phyloP scores from a whole-genome alignment of 2,888 invertebrate genomes.

The Leptinotarsa tumamoca region DNA sequence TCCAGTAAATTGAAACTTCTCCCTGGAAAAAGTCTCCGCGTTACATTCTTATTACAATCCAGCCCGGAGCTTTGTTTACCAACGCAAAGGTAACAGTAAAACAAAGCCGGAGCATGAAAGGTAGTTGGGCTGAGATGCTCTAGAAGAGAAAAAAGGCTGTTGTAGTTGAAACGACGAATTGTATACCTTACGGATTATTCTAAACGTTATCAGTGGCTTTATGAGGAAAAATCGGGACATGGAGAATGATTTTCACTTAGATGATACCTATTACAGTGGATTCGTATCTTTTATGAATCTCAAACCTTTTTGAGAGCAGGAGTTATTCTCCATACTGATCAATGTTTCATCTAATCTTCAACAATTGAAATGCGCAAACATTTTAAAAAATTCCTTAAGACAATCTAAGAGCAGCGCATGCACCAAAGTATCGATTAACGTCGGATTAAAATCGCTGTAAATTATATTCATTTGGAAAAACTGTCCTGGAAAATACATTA shows the following conservation, averaged over 20 bases:
- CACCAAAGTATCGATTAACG: no score
- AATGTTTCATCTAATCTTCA: no score
- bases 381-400: no score
- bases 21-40: neutral
- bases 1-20: constrained; percentile 1
- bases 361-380: no score
- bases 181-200: neutral
- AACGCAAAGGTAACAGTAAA: constrained; percentile 9
- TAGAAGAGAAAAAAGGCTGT: neutral
- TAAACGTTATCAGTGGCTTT: neutral
- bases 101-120: neutral
- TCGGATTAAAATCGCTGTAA: no score
- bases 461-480: no score
- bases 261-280: neutral
- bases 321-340: no score
- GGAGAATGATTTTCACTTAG: neutral
- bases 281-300: no score
- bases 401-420: no score
- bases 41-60: constrained; percentile 3
- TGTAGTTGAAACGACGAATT: neutral
- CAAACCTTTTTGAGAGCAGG: no score
- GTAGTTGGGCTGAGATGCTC: neutral
- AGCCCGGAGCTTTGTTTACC: constrained; percentile 11
- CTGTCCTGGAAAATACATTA: no score
- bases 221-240: neutral